A percentile compares a stretch with the other conserved stretches of the same genome.
Evolutionary conservation across 37 sponge, comb jelly and placozoan species (phyloP).

Genomic region (Trichoplax adhaerens): DNA sequence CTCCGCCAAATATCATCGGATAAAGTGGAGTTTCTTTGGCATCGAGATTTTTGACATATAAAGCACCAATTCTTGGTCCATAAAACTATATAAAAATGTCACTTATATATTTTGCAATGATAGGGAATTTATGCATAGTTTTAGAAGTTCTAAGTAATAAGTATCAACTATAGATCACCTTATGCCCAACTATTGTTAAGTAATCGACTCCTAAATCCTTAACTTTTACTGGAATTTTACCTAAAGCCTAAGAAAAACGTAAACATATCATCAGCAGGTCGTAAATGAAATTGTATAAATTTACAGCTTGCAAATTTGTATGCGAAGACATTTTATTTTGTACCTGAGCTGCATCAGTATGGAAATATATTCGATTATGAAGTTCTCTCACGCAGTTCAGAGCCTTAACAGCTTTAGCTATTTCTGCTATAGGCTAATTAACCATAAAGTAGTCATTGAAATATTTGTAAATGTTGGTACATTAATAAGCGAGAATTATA

Average conservation of each 20-base stretch:
- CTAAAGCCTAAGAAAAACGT: slow-evolving; percentile 28
- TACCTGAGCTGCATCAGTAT: slow-evolving; percentile 34
- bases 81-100: slow-evolving; percentile 35
- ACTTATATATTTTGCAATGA: no score
- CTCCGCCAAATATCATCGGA: slow-evolving; percentile 61
- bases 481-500: no score
- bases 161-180: slow-evolving; percentile 7
- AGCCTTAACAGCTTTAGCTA: slow-evolving; percentile 17
- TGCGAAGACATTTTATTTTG: not conserved
- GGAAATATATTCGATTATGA: not conserved
- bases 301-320: not conserved
- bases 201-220: slow-evolving; percentile 55
- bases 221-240: slow-evolving; percentile 69
- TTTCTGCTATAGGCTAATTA: slow-evolving; percentile 25
- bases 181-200: slow-evolving; percentile 71
- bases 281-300: no score
- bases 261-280: not conserved
- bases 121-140: no score
- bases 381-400: no score
- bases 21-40: slow-evolving; percentile 25
- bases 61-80: slow-evolving; percentile 76
- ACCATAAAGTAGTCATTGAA: no score
- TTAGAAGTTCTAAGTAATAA: no score
- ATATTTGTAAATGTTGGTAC: no score
- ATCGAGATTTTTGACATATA: slow-evolving; percentile 37